Conservation (phyloP, 2,113 vertebrate species). For the Dascyllus trimaculatus region DNA sequence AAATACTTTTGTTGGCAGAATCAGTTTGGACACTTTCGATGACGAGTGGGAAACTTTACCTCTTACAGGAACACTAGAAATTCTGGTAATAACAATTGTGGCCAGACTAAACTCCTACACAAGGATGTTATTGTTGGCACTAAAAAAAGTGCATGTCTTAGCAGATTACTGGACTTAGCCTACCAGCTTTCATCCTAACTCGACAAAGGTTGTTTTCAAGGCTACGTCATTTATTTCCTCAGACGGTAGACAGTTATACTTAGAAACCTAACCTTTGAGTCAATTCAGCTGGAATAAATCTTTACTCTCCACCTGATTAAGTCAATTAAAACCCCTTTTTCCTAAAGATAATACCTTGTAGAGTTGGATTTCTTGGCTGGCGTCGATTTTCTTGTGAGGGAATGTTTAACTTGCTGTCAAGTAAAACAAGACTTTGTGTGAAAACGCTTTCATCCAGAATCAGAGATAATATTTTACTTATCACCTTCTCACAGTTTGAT, state of each 20-base stretch:
- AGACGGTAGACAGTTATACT: conserved; percentile 46
- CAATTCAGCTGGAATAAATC: conserved; percentile 34
- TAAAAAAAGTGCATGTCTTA: conserved; percentile 49
- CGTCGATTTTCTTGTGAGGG: conserved; percentile 30
- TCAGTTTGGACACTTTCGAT: conserved; percentile 40
- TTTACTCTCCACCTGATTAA: conserved; percentile 56
- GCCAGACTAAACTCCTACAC: conserved; percentile 36
- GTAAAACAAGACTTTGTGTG: conserved; percentile 56
- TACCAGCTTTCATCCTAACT: conserved; percentile 50
- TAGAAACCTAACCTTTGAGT: conserved; percentile 53
- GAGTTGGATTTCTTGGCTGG: conserved; percentile 43
- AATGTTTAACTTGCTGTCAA: conserved; percentile 70
- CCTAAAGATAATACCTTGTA: conserved; percentile 67
- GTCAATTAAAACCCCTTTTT: conserved; percentile 63
- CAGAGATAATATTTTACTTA: conserved; percentile 66
- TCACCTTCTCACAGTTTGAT: conserved; percentile 55
- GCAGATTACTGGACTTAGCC: conserved; percentile 66
- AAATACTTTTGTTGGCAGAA: conserved; percentile 42
- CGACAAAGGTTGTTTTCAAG: conserved; percentile 43
- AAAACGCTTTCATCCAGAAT: conserved; percentile 58
- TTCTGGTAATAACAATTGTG: conserved; percentile 42
- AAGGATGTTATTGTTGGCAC: conserved; percentile 76
- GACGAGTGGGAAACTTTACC: conserved; percentile 38
- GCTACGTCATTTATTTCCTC: conserved; percentile 64
- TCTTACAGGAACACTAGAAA: conserved; percentile 53